These are phyloP conservation scores for Mormoops blainvillei DNA, from an alignment of 2,113 vertebrate species.

Conservation along the genomic window DNA sequence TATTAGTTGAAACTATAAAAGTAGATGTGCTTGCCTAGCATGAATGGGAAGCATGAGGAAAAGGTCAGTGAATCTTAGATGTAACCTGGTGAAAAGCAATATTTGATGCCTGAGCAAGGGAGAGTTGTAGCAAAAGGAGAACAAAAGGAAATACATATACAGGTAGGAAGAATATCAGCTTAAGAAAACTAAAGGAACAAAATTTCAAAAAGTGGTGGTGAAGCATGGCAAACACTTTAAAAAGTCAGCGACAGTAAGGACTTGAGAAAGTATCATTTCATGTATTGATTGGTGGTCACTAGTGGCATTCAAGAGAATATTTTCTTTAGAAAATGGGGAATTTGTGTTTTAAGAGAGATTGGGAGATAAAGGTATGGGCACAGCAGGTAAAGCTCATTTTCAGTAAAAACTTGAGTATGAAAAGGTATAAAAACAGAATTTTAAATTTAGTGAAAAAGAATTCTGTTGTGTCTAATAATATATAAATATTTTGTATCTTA, in stretches of 20 bases:
- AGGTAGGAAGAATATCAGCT: neutral
- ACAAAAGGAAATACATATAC: neutral
- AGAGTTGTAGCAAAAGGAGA: neutral
- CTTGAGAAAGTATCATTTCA: neutral
- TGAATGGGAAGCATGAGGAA: neutral
- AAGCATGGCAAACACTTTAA: neutral
- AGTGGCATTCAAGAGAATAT: neutral
- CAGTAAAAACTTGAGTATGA: neutral
- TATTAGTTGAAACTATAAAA: neutral
- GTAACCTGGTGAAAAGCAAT: neutral
- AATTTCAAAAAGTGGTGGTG: neutral
- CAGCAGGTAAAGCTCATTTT: neutral
- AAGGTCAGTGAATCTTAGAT: neutral
- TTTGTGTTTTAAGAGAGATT: conserved; percentile 1
- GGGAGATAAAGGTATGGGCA: neutral
- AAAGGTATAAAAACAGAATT: neutral
- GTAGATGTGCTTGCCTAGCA: neutral
- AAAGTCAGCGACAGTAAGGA: neutral
- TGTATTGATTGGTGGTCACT: neutral
- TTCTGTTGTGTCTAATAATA: neutral
- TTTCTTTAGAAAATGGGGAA: neutral
- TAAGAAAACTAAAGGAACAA: neutral
- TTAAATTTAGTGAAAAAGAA: neutral
- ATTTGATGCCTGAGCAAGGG: neutral
- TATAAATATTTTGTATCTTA: neutral